phyloP scores from a whole-genome alignment of 2,888 invertebrate genomes.

The Oscheius sp. region DNA sequence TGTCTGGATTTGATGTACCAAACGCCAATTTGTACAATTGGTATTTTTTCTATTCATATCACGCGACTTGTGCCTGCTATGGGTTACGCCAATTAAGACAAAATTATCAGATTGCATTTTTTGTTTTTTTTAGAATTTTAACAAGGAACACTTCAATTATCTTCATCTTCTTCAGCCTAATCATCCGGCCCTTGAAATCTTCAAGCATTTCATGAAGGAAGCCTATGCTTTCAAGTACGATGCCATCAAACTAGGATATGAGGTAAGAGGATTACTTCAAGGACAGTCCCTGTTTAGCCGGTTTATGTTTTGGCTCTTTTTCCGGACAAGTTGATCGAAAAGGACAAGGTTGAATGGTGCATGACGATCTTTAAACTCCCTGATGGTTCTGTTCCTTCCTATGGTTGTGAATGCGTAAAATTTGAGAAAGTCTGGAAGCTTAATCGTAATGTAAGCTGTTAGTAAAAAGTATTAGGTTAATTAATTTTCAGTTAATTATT shows the following conservation, averaged over 20 bases:
- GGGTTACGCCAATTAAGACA: too few relatives aligned
- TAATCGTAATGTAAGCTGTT: not conserved
- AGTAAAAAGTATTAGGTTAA: not conserved
- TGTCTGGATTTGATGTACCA: too few relatives aligned
- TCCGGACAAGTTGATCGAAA: not conserved
- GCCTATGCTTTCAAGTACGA: not conserved
- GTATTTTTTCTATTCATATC: too few relatives aligned
- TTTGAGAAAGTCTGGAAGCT: not conserved
- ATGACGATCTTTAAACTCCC: slow-evolving; percentile 1
- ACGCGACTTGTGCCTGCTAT: too few relatives aligned
- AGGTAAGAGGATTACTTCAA: not conserved
- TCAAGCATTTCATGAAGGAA: not conserved
- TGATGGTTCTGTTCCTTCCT: not conserved
- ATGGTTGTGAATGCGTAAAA: not conserved
- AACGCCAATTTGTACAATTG: too few relatives aligned
- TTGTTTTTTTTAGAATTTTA: not conserved
- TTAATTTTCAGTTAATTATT: not conserved
- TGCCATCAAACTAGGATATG: not conserved
- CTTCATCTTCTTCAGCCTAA: not conserved
- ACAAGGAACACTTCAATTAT: not conserved
- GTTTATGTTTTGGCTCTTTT: not conserved
- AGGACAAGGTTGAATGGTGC: not conserved
- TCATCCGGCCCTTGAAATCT: not conserved
- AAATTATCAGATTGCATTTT: too few relatives aligned
- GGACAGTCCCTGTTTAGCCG: not conserved